These are phyloP conservation scores for Azemiops feae DNA, from an alignment of 2,113 vertebrate species.

Conservation along the genomic window DNA sequence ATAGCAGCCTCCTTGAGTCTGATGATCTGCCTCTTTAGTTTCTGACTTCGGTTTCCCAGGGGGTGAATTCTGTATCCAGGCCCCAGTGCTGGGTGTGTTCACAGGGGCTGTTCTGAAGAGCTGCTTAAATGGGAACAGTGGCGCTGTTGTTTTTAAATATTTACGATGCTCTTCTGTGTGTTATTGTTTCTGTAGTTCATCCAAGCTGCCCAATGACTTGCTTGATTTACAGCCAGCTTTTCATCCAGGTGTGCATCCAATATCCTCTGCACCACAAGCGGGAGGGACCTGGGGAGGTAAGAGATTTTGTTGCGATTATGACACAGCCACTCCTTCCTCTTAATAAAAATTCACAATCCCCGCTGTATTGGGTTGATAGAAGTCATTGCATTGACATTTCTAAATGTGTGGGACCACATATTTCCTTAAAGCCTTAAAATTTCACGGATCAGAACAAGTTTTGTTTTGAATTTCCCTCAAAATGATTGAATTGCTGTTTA, in stretches of 20 bases:
- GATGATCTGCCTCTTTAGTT: background rate
- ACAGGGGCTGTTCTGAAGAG: background rate
- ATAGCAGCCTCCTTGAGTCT: background rate
- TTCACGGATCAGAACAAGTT: background rate
- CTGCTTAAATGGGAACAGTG: background rate
- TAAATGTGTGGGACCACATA: background rate
- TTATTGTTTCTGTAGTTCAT: conserved; percentile 74
- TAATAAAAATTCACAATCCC: background rate
- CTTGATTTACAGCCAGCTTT: conserved; percentile 94
- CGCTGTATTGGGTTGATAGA: background rate
- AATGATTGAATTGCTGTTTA: background rate
- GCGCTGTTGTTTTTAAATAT: background rate
- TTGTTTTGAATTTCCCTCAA: background rate
- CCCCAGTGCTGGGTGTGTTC: background rate
- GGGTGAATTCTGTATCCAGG: background rate
- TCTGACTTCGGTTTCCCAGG: background rate
- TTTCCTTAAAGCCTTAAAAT: background rate
- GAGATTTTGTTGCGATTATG: conserved; percentile 31
- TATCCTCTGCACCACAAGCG: conserved; percentile 79
- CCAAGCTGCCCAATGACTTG: conserved; percentile 90
- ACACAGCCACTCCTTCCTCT: background rate
- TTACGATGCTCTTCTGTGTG: conserved; percentile 43
- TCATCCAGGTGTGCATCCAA: conserved; percentile 81
- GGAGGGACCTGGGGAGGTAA: conserved; percentile 95
- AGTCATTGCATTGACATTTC: background rate